Evolutionary conservation across 1,140 invertebrate genomes (phyloP).

Genomic region (Macrotrachela quadricornifera): DNA sequence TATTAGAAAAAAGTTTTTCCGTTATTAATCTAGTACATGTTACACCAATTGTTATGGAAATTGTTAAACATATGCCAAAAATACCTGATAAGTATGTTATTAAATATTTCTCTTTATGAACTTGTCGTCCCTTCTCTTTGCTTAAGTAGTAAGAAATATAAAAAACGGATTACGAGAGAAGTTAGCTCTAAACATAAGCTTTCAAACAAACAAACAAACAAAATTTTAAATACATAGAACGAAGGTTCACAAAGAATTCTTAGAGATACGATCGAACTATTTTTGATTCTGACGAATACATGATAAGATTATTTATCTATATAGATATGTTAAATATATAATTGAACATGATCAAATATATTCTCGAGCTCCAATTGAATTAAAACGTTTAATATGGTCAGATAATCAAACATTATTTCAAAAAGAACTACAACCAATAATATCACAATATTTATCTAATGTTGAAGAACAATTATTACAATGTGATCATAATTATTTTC

Average conservation of each 20-base stretch:
- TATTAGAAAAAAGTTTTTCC: slow-evolving; percentile 74
- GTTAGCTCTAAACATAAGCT: no score
- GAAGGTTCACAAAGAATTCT: neutral
- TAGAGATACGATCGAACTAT: no score
- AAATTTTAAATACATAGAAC: neutral
- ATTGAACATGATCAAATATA: slow-evolving; percentile 72
- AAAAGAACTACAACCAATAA: no score
- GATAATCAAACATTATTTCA: slow-evolving; percentile 40
- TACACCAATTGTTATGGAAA: slow-evolving; percentile 82
- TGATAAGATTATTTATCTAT: no score
- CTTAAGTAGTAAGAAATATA: no score
- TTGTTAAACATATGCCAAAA: slow-evolving; percentile 69
- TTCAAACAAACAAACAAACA: no score
- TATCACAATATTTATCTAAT: no score
- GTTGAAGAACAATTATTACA: no score
- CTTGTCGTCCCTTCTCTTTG: neutral
- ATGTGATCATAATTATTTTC: no score
- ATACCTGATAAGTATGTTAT: slow-evolving; percentile 59
- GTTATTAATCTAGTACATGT: slow-evolving; percentile 69
- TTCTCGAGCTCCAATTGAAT: slow-evolving; percentile 77
- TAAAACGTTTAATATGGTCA: slow-evolving; percentile 91
- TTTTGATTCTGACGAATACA: no score
- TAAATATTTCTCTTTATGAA: neutral
- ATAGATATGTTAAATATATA: slow-evolving; percentile 16
- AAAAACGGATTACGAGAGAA: no score